phyloP scores from a whole-genome alignment of 1,140 invertebrate species.

The Phthorimaea operculella region DNA sequence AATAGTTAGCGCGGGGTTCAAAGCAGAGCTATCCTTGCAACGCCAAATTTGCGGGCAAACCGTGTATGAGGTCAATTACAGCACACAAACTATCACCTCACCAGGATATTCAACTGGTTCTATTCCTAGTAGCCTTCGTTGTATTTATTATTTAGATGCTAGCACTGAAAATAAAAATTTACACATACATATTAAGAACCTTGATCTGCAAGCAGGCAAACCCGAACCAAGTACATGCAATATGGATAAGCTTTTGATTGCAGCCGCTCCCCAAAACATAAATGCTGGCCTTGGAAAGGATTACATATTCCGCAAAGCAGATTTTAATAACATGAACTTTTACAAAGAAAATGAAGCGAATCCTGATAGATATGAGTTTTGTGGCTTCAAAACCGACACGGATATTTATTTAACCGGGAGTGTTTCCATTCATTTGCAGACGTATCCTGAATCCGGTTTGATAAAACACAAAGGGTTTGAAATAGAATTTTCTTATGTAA shows the following conservation, averaged over 20 bases:
- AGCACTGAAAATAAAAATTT: no score
- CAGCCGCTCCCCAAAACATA: no score
- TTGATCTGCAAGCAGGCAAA: no score
- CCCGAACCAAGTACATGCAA: no score
- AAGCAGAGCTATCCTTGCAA: constrained; percentile 62
- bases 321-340: no score
- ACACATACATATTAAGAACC: no score
- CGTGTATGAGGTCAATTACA: constrained; percentile 55
- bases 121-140: constrained; percentile 41
- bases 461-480: constrained; percentile 36
- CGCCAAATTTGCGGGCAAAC: constrained; percentile 32
- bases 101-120: constrained; percentile 35
- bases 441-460: constrained; percentile 24
- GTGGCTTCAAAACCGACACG: constrained; percentile 35
- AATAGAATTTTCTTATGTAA: constrained; percentile 32
- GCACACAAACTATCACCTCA: constrained; percentile 63
- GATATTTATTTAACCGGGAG: constrained; percentile 39
- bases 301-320: no score
- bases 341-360: no score
- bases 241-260: no score
- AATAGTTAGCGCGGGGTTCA: constrained; percentile 71
- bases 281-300: no score
- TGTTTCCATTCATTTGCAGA: constrained; percentile 35
- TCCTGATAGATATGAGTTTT: constrained; percentile 31
- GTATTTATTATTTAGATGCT: no score